These are phyloP conservation scores for Sinosuthora webbiana DNA, from an alignment of 2,113 vertebrate genomes.

Conservation along the genomic window DNA sequence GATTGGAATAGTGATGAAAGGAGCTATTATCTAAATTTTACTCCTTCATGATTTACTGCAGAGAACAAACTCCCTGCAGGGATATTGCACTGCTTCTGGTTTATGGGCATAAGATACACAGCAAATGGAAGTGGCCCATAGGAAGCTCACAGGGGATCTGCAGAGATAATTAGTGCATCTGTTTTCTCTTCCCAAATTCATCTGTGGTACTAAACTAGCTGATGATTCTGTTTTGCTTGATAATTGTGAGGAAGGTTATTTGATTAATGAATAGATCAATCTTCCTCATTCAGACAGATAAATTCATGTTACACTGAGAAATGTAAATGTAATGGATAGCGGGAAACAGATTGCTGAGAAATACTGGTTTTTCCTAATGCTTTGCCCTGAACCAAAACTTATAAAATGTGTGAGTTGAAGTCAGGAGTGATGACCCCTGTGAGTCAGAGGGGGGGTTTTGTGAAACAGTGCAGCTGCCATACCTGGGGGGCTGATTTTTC, in stretches of 20 bases:
- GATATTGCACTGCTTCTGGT: not conserved
- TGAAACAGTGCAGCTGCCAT: not conserved
- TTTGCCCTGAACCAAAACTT: not conserved
- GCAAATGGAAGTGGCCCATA: not conserved
- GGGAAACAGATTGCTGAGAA: not conserved
- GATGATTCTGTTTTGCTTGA: not conserved
- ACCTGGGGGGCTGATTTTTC: not conserved
- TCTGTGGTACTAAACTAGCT: not conserved
- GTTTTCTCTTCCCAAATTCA: not conserved
- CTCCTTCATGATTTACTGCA: not conserved
- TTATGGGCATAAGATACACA: not conserved
- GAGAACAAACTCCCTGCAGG: not conserved
- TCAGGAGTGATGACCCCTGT: not conserved
- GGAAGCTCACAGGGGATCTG: not conserved
- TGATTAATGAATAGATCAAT: not conserved
- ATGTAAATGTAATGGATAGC: not conserved
- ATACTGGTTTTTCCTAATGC: not conserved
- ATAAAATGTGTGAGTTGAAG: not conserved
- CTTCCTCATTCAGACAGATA: not conserved
- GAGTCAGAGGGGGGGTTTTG: not conserved
- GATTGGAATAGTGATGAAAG: not conserved
- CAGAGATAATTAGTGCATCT: constrained; percentile 4
- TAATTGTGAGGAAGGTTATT: not conserved
- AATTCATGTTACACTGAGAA: not conserved
- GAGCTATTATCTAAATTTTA: not conserved